These are phyloP conservation scores for Drosophila tristis DNA, from an alignment of 1,140 invertebrate genomes.

Conservation along the genomic window DNA sequence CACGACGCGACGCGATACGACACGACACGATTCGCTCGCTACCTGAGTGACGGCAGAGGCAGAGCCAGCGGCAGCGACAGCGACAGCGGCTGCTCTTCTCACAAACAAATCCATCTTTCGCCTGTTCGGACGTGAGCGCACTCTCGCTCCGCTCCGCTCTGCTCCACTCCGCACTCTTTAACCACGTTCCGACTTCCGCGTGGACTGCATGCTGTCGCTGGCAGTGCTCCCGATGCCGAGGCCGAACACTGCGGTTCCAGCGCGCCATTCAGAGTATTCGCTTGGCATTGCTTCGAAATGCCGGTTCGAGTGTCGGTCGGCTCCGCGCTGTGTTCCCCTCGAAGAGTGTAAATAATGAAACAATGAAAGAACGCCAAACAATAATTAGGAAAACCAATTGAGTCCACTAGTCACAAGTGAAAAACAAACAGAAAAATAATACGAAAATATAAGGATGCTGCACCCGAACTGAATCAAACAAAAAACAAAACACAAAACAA, in stretches of 20 bases:
- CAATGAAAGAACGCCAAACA: constrained; percentile 9
- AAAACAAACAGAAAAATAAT: too few species aligned
- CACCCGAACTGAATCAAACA: too few species aligned
- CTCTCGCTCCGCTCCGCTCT: constrained; percentile 15
- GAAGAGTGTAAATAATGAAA: constrained; percentile 12
- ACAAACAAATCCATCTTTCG: constrained; percentile 72
- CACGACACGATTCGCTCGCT: constrained; percentile 6
- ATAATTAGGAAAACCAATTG: too few species aligned
- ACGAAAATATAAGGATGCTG: too few species aligned
- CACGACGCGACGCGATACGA: too few species aligned
- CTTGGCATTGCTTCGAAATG: constrained; percentile 68
- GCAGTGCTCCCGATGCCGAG: too few species aligned
- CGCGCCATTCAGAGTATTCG: constrained; percentile 61
- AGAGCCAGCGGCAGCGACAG: constrained; percentile 8
- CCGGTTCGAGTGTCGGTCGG: constrained; percentile 61
- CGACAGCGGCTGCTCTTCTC: constrained; percentile 42
- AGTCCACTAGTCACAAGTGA: constrained; percentile 3
- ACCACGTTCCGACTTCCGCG: constrained; percentile 44
- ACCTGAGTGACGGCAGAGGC: constrained; percentile 38
- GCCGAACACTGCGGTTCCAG: constrained; percentile 3
- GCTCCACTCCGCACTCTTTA: neutral
- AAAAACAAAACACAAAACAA: constrained; percentile 9
- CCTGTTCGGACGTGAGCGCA: constrained; percentile 61
- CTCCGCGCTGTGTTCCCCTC: constrained; percentile 12
- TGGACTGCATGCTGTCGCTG: constrained; percentile 9